These are phyloP conservation scores for Mechanitis mazaeus DNA, from an alignment of 2,888 invertebrate genomes.

Conservation along the genomic window DNA sequence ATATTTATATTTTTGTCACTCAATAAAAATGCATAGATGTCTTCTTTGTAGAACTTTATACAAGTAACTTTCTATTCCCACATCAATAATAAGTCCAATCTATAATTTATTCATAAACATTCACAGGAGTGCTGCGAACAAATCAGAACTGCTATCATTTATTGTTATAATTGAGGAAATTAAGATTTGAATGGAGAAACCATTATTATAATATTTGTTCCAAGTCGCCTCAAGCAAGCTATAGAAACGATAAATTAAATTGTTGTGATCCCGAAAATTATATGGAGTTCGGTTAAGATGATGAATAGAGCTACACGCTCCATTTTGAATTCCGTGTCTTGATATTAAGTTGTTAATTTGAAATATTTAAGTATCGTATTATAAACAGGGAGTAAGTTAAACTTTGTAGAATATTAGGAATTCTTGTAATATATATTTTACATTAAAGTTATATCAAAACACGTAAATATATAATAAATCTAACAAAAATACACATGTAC, in stretches of 20 bases:
- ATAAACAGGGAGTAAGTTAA: not conserved
- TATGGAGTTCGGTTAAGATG: constrained; percentile 36
- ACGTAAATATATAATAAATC: no score
- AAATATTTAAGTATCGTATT: constrained; percentile 17
- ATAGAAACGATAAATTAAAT: constrained; percentile 44
- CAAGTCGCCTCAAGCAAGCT: constrained; percentile 35
- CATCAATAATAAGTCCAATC: constrained; percentile 1
- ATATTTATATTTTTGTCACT: not conserved
- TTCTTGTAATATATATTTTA: not conserved
- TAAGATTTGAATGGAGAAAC: constrained; percentile 18
- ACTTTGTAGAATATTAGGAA: not conserved
- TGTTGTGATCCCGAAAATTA: constrained; percentile 46
- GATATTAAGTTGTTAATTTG: constrained; percentile 38
- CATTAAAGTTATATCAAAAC: no score
- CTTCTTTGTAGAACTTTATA: no score
- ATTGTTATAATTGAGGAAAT: constrained; percentile 15
- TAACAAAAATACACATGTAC: no score
- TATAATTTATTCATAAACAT: constrained; percentile 1
- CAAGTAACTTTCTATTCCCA: constrained; percentile 4
- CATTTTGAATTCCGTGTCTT: constrained; percentile 36
- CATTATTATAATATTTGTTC: constrained; percentile 28
- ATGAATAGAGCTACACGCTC: constrained; percentile 27
- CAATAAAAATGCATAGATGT: no score
- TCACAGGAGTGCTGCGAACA: not conserved
- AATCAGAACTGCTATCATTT: constrained; percentile 13